These are phyloP conservation scores for Cynopterus sphinx DNA, from an alignment of 2,797 vertebrate genomes.

Conservation along the genomic window DNA sequence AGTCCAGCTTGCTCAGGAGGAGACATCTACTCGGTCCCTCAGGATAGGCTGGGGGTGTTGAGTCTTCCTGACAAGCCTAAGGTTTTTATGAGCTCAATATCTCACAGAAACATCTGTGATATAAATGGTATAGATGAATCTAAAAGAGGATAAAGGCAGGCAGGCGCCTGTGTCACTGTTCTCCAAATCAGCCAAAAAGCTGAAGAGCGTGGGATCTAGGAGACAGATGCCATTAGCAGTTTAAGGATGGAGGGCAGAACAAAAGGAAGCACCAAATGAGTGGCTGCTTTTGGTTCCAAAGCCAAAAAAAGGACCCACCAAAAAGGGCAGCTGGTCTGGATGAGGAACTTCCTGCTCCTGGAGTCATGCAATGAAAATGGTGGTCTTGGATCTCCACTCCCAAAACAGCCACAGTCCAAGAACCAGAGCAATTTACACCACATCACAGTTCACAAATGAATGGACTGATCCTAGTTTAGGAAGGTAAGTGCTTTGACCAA, in stretches of 20 bases:
- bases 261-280: constrained; percentile 75
- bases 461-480: neutral
- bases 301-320: constrained; percentile 21
- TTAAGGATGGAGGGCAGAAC: constrained; percentile 18
- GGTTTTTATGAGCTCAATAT: constrained; percentile 60
- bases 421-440: constrained; percentile 37
- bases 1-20: constrained; percentile 74
- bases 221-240: constrained; percentile 49
- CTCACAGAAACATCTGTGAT: constrained; percentile 72
- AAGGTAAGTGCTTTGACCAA: constrained; percentile 56
- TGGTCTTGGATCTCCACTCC: neutral
- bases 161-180: constrained; percentile 65
- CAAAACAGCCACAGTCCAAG: constrained; percentile 38
- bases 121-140: constrained; percentile 57
- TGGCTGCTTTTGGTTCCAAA: constrained; percentile 72
- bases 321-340: constrained; percentile 50
- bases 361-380: constrained; percentile 52
- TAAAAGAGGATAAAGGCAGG: constrained; percentile 60
- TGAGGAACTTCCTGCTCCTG: constrained; percentile 12
- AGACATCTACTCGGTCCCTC: constrained; percentile 55
- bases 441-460: constrained; percentile 32
- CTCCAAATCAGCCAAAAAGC: constrained; percentile 54
- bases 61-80: constrained; percentile 66
- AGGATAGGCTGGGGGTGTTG: constrained; percentile 44
- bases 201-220: constrained; percentile 37